Evolutionary conservation across 2,113 vertebrate genomes (phyloP).

Genomic region (Tretioscincus oriximinensis): DNA sequence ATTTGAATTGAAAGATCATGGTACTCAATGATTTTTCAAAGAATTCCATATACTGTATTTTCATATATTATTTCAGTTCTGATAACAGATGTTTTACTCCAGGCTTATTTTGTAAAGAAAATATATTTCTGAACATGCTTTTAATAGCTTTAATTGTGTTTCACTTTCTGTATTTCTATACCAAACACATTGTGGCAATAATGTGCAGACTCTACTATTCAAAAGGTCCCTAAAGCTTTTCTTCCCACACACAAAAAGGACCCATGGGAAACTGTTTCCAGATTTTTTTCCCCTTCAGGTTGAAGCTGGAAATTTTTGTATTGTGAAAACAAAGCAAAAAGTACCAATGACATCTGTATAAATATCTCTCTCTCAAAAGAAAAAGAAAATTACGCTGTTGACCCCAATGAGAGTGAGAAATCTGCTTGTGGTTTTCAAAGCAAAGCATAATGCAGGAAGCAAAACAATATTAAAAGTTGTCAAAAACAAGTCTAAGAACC

Average conservation of each 20-base stretch:
- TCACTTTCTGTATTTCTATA: constrained; percentile 13
- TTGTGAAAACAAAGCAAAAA: too few species aligned
- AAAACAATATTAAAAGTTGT: too few species aligned
- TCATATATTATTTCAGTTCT: too few species aligned
- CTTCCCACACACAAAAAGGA: background rate
- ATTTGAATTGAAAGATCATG: too few species aligned
- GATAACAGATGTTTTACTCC: background rate
- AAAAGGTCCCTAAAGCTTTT: background rate
- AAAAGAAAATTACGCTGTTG: background rate
- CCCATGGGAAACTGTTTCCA: background rate
- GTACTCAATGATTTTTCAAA: too few species aligned
- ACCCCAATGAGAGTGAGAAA: background rate
- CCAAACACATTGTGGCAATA: background rate
- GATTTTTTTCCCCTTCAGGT: background rate
- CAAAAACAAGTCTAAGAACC: too few species aligned
- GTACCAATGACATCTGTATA: too few species aligned
- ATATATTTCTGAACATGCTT: background rate
- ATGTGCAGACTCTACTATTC: background rate
- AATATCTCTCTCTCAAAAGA: too few species aligned
- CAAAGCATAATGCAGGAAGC: too few species aligned
- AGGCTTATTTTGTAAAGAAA: background rate
- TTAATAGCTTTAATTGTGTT: background rate
- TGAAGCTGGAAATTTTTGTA: background rate
- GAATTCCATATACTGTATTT: too few species aligned
- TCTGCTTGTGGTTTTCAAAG: too few species aligned